Percentiles rank a stretch among this genome's conserved stretches.
Conservation (phyloP, 2,113 vertebrate species). For the Clarias gariepinus region DNA sequence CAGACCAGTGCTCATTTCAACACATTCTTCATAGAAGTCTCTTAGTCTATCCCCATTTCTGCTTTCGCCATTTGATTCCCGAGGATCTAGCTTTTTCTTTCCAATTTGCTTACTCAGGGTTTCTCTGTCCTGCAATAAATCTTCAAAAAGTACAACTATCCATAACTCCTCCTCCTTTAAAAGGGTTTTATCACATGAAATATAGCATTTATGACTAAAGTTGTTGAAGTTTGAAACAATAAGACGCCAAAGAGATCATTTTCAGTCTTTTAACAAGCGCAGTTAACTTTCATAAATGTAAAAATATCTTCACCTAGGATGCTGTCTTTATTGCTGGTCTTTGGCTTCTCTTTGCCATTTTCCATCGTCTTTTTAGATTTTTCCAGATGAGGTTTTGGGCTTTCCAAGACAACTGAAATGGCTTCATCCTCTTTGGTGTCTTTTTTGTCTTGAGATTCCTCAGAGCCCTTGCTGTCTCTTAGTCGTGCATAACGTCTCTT, state of each 20-base stretch:
- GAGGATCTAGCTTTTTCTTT: slow-evolving; percentile 54
- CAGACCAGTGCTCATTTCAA: slow-evolving; percentile 69
- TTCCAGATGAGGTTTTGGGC: slow-evolving; percentile 15
- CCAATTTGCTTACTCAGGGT: slow-evolving; percentile 62
- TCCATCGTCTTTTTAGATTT: slow-evolving; percentile 32
- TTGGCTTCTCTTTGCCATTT: slow-evolving; percentile 26
- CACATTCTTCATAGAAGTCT: slow-evolving; percentile 74
- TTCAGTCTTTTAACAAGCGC: not conserved
- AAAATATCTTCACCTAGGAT: slow-evolving; percentile 55
- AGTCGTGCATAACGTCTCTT: slow-evolving; percentile 54
- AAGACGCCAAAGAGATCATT: slow-evolving; percentile 4
- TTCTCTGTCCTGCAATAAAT: slow-evolving; percentile 65
- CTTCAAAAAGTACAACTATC: slow-evolving; percentile 59
- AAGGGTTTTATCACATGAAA: slow-evolving; percentile 31
- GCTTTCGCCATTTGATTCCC: slow-evolving; percentile 64
- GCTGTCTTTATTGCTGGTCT: slow-evolving; percentile 30
- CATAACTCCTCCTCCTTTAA: not conserved
- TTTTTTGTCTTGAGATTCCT: slow-evolving; percentile 23
- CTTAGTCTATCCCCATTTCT: slow-evolving; percentile 65
- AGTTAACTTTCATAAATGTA: not conserved
- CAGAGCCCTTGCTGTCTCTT: slow-evolving; percentile 43
- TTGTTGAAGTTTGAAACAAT: slow-evolving; percentile 11
- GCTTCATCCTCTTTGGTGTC: slow-evolving; percentile 41
- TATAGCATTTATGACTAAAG: not conserved
- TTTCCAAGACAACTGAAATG: slow-evolving; percentile 18